Conservation (phyloP, 2,797 vertebrate genomes). For the Falco rusticolus region DNA sequence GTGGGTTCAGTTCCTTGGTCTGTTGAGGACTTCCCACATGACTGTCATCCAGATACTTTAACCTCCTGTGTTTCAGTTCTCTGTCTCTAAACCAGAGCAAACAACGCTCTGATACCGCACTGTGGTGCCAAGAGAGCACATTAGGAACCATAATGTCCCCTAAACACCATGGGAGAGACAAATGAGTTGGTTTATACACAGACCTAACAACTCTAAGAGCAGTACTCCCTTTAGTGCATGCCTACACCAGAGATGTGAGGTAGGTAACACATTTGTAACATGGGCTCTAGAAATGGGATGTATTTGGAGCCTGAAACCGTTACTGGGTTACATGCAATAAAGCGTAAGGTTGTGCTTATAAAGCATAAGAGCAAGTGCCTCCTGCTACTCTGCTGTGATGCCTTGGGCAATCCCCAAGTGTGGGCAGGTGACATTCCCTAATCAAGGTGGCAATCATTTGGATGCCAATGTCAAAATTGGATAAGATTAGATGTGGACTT, state of each 20-base stretch:
- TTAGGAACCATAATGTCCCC: neutral
- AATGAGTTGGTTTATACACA: neutral
- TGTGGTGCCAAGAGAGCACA: neutral
- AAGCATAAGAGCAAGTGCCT: neutral
- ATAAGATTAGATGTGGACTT: neutral
- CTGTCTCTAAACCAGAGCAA: constrained; percentile 6
- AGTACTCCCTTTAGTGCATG: neutral
- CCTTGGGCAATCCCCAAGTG: neutral
- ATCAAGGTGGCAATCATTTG: neutral
- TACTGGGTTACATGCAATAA: neutral
- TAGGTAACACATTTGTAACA: neutral
- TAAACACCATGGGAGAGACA: neutral
- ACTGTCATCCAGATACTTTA: neutral
- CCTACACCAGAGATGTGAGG: neutral
- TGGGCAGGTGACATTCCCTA: neutral
- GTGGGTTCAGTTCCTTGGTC: neutral
- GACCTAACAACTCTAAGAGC: neutral
- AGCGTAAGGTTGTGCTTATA: neutral
- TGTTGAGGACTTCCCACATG: neutral
- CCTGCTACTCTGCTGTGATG: neutral
- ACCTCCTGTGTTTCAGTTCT: constrained; percentile 10
- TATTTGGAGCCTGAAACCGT: neutral
- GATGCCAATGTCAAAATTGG: neutral
- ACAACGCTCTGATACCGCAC: neutral
- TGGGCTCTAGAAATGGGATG: neutral